Percentiles rank a stretch among this genome's conserved stretches.
These are phyloP conservation scores for Gibbula magus DNA, from an alignment of 2,888 invertebrate genomes.

Conservation along the genomic window DNA sequence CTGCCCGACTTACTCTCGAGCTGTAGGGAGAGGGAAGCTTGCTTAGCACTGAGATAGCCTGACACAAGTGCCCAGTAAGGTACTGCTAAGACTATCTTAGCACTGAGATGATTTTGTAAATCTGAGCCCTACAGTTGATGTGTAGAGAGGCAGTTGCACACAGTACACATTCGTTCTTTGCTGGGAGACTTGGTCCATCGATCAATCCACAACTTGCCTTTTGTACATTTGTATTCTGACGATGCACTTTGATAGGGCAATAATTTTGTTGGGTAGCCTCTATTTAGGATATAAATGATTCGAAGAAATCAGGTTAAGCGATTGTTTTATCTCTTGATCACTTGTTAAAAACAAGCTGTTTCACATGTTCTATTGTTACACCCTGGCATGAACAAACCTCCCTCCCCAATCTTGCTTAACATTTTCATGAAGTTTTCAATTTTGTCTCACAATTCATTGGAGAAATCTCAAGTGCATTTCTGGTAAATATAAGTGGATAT, in stretches of 20 bases:
- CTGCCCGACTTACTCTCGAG: too few species aligned
- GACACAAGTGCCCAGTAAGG: too few species aligned
- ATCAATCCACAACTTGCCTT: neutral
- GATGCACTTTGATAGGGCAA: constrained; percentile 18
- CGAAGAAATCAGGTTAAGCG: neutral
- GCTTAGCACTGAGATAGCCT: too few species aligned
- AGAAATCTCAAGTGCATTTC: constrained; percentile 13
- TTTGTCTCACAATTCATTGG: neutral
- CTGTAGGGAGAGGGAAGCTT: too few species aligned
- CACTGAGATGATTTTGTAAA: too few species aligned
- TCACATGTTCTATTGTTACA: neutral
- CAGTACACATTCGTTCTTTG: too few species aligned
- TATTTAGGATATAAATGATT: neutral
- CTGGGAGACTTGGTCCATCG: too few species aligned
- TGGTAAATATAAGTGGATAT: neutral
- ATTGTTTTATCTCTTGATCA: constrained; percentile 1
- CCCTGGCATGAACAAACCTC: neutral
- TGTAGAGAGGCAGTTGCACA: too few species aligned
- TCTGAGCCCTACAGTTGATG: too few species aligned
- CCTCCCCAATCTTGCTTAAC: neutral
- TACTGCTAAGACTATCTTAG: too few species aligned
- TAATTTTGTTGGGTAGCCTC: neutral
- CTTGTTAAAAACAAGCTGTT: constrained; percentile 9
- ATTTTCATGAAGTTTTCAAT: too few species aligned
- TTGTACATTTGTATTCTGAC: constrained; percentile 12